Percentiles rank a stretch among this genome's conserved stretches.
phyloP scores from a whole-genome alignment of 2,113 vertebrate species.

The Apus apus region DNA sequence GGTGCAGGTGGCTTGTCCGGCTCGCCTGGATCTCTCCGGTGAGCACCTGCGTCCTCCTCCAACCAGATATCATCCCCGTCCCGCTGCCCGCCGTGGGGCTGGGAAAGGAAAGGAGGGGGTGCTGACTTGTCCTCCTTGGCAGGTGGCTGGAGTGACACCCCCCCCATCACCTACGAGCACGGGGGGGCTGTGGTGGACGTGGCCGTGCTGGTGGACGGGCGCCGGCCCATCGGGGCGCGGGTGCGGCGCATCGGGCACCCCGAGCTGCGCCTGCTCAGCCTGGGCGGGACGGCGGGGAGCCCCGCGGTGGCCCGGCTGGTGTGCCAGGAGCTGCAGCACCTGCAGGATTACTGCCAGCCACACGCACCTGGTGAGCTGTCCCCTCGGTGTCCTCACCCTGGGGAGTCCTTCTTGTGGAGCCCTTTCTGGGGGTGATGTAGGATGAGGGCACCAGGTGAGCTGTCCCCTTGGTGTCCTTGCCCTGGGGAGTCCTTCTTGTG shows the following conservation, averaged over 20 bases:
- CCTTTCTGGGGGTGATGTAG: too few relatives aligned
- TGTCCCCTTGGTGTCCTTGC: too few relatives aligned
- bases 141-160: conserved; percentile 97
- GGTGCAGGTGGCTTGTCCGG: conserved; percentile 88
- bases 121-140: not conserved
- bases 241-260: conserved; percentile 82
- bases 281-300: conserved; percentile 36
- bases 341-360: conserved; percentile 90
- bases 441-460: too few relatives aligned
- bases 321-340: conserved; percentile 81
- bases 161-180: conserved; percentile 92
- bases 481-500: too few relatives aligned
- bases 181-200: conserved; percentile 90
- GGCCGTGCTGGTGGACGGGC: conserved; percentile 87
- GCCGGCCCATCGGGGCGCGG: conserved; percentile 84
- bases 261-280: conserved; percentile 78
- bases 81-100: not conserved
- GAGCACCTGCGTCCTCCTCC: accelerated
- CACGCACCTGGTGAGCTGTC: conserved; percentile 86
- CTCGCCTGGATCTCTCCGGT: conserved; percentile 94
- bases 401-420: too few relatives aligned
- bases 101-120: too few relatives aligned
- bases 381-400: not conserved
- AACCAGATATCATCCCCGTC: accelerated
- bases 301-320: conserved; percentile 68